Evolutionary conservation across 2,888 invertebrate species (phyloP), one percentile per base, ranked within the genome.

Genomic region (Cryptus armator): DNA sequence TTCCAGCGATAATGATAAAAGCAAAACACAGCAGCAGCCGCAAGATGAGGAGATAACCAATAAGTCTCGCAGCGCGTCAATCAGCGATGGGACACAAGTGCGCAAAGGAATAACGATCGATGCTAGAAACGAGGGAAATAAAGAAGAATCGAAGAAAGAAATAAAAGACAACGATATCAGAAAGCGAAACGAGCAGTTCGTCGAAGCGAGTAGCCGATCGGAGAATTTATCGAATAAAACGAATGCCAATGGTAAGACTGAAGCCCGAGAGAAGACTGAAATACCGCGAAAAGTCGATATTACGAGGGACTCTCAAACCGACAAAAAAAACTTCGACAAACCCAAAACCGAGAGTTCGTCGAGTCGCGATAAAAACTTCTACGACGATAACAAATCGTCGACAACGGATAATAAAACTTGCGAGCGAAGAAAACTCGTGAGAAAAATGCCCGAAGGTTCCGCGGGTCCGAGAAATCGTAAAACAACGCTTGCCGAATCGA

Each of bases 381-480:
- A 3, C 3, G 53, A 46, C 62, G 32, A 62, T 2, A 16, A 14
- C 14, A 7, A 4, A 16, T 62, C n/a, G 19, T n/a, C 48, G 59
- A 51, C 9, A 16, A 7, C 9, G 9, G 72, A 56, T 7, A 59
- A 44, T 16, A 71, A 71, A 3, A 71, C 16, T 51, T 59, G 43
- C 7, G 81, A 81, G 37, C 44, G 56, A 64, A 68, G 24, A 70
- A 80, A 81, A 62, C 32, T 72, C 6, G 62, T 14, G 3, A 68
- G 19, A 14, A 64, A 32, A 70, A 43, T 37, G 19, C 9, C 68
- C 1, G 19, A 19, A 7, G 53, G 6, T 64, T n/a, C 16, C 1
- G 10, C 14, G 14, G 16, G 19, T 0, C 37, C 75, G 37, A 68
- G 37, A 37, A 76, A 24, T 43, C 53, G 24, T 3, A 72, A 19